A percentile compares a stretch with the other conserved stretches of the same genome.
These are phyloP conservation scores for Scaeva pyrastri DNA, from an alignment of 2,888 invertebrate genomes.

Conservation along the genomic window DNA sequence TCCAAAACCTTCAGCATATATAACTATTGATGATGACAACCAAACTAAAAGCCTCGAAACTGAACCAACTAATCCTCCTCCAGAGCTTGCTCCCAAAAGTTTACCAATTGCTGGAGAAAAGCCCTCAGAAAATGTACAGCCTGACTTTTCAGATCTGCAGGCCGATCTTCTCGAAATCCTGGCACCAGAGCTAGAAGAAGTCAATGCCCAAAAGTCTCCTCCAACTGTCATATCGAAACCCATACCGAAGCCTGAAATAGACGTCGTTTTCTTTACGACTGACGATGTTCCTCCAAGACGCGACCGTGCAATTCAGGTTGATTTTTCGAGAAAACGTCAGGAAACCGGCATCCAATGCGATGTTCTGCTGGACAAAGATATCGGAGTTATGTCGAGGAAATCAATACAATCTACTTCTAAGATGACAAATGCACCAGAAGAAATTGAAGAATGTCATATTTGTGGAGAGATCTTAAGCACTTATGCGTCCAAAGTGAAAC, in stretches of 20 bases:
- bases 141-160: too few species aligned
- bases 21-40: conserved; percentile 17
- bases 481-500: conserved; percentile 20
- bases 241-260: background rate
- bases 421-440: background rate
- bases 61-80: background rate
- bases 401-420: background rate
- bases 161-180: background rate
- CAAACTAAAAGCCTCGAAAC: background rate
- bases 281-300: conserved; percentile 12
- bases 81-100: background rate
- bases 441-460: conserved; percentile 39
- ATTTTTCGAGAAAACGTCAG: background rate
- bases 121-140: background rate
- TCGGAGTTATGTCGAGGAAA: background rate
- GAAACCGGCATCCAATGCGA: conserved; percentile 47
- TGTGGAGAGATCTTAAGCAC: conserved; percentile 49
- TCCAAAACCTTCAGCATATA: background rate
- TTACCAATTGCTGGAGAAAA: too few species aligned
- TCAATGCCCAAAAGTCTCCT: background rate
- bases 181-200: background rate
- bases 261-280: conserved; percentile 32
- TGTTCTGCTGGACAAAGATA: conserved; percentile 29
- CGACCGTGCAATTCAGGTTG: conserved; percentile 39
- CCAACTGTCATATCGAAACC: background rate